Base-by-base conservation (phyloP, 1,140 invertebrate genomes). In the Magallana ariakensis region DNA sequence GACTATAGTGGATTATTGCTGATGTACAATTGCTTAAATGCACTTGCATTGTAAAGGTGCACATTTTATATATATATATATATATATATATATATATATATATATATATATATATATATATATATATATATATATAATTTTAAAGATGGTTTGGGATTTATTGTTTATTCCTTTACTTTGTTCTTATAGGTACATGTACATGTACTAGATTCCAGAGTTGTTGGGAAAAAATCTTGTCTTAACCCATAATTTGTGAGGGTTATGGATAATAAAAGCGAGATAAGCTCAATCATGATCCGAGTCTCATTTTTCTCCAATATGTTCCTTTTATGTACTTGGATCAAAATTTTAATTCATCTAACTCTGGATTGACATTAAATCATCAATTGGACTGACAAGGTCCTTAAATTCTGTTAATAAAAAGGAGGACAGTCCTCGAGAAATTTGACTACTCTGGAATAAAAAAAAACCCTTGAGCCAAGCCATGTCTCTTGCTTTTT, bases 221-320 rank as follows among this genome's bases (percentile, higher is more conserved):
- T 60, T n/a, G n/a, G n/a, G n/a, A n/a, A n/a, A n/a, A n/a, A n/a
- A n/a, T n/a, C n/a, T n/a, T n/a, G n/a, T n/a, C n/a, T n/a, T n/a
- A n/a, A n/a, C n/a, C n/a, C n/a, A n/a, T n/a, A n/a, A n/a, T n/a
- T n/a, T n/a, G n/a, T n/a, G n/a, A n/a, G n/a, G n/a, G n/a, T n/a
- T n/a, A n/a, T n/a, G n/a, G 57, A 16, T 58, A 58, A 58, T 58
- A 58, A 58, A 58, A 58, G 57, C 57, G 57, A 58, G 58, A 60
- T 60, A n/a, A 60, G 58, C 58, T 60, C 58, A 60, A 60, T 60
- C 19, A 60, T 60, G 58, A 60, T 60, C 58, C 13, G 19, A 60
- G 58, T 60, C 58, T 60, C 58, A 60, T 60, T 60, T 60, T 60
- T 60, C 58, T 60, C 58, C 58, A 60, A 60, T 60, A 60, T 60